Percentiles rank a stretch among this genome's conserved stretches.
Conservation (phyloP, 2,797 vertebrate genomes). For the Varecia variegata region DNA sequence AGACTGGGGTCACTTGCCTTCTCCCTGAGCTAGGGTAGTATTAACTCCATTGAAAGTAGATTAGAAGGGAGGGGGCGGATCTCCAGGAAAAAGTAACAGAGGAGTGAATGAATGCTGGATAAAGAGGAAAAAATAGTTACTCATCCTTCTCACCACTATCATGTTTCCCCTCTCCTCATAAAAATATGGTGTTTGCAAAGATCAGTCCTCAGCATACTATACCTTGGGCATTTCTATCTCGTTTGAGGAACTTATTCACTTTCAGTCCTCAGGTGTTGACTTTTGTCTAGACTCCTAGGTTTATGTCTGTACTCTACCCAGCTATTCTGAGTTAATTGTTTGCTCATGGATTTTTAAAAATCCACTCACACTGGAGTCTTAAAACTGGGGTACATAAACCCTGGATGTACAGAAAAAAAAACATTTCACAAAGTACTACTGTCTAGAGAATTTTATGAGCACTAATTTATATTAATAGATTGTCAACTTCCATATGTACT, state of each 20-base stretch:
- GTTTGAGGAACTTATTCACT: background rate
- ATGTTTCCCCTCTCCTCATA: too few species aligned
- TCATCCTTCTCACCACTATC: background rate
- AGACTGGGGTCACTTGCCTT: background rate
- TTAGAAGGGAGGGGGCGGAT: fast-evolving
- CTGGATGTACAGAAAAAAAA: background rate
- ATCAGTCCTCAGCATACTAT: background rate
- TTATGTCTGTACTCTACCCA: background rate
- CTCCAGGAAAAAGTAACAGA: background rate
- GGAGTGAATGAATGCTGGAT: background rate
- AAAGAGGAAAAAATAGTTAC: background rate
- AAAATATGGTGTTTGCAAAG: background rate
- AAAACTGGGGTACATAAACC: background rate
- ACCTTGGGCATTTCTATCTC: background rate
- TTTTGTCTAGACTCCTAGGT: background rate
- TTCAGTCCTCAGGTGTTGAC: background rate
- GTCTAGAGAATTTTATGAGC: background rate
- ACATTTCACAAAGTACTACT: background rate
- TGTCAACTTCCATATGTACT: background rate
- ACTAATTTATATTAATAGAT: background rate
- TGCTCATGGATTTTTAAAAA: background rate
- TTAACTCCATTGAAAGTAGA: background rate
- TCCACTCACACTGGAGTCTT: background rate
- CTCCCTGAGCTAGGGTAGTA: background rate
- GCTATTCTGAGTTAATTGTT: background rate